phyloP scores from a whole-genome alignment of 2,888 invertebrate species.

The Lacanobia wlatinum region DNA sequence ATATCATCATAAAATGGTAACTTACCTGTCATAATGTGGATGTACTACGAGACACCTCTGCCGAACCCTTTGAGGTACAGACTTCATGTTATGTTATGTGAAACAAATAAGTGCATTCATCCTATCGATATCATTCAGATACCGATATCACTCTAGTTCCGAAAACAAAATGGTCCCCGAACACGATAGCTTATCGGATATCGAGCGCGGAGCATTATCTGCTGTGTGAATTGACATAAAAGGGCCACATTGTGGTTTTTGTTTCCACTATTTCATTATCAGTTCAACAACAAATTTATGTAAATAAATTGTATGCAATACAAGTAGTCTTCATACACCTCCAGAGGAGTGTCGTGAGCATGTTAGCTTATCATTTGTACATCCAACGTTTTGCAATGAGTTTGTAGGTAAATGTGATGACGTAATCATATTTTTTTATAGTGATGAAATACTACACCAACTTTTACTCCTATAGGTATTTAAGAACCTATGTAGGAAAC shows the following conservation, averaged over 20 bases:
- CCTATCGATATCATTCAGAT: conserved; percentile 30
- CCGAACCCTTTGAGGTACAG: not conserved
- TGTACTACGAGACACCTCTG: not conserved
- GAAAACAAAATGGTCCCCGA: conserved; percentile 41
- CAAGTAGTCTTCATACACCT: conserved; percentile 29
- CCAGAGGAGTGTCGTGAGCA: conserved; percentile 8
- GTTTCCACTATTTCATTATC: conserved; percentile 4
- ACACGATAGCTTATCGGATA: conserved; percentile 51
- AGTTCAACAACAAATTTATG: conserved; percentile 1
- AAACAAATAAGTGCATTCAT: conserved; percentile 38
- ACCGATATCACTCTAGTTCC: conserved; percentile 26
- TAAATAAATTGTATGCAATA: conserved; percentile 18
- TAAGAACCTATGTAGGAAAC: conserved; percentile 16
- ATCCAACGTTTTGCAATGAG: conserved; percentile 32
- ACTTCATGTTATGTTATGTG: not conserved
- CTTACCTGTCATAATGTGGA: no score
- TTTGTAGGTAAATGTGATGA: conserved; percentile 50
- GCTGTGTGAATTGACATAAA: conserved; percentile 30
- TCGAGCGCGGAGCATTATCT: conserved; percentile 30
- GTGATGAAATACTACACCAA: conserved; percentile 32
- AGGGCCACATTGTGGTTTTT: conserved; percentile 10
- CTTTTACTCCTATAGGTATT: conserved; percentile 9
- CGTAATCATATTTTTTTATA: conserved; percentile 45
- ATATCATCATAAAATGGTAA: not conserved
- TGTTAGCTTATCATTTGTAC: conserved; percentile 32